A percentile compares a stretch with the other conserved stretches of the same genome.
Evolutionary conservation across 2,113 vertebrate genomes (phyloP).

Genomic region (Camelus dromedarius): DNA sequence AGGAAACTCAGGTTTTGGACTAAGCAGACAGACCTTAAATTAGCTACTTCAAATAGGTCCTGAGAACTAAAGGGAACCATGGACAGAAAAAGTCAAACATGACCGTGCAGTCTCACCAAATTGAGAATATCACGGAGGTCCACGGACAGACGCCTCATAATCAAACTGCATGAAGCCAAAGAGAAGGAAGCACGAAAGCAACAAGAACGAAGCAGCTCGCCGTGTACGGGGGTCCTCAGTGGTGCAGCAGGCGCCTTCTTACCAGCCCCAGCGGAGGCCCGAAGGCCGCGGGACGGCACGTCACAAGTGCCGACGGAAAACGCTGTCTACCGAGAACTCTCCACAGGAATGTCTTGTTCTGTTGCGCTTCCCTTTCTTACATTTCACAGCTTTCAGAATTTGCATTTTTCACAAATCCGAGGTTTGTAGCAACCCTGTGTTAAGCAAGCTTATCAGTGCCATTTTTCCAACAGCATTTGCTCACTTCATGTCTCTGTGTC

Average conservation of each 20-base stretch:
- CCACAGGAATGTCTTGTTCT: too few species aligned
- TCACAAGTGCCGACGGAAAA: neutral
- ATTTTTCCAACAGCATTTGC: too few species aligned
- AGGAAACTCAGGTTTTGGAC: neutral
- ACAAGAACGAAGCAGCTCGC: neutral
- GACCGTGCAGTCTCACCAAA: neutral
- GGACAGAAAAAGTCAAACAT: neutral
- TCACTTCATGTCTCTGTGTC: too few species aligned
- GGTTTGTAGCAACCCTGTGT: neutral
- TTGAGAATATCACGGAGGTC: neutral
- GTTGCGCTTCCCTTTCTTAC: neutral
- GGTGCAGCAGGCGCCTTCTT: neutral
- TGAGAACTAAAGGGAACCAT: neutral
- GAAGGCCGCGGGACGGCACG: neutral
- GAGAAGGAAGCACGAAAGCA: neutral
- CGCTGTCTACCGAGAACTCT: neutral
- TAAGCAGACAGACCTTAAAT: neutral
- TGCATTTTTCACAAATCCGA: neutral
- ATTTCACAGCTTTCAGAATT: neutral
- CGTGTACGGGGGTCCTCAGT: neutral
- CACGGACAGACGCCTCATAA: neutral
- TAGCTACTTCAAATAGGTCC: neutral
- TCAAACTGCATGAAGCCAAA: neutral
- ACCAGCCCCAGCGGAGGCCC: neutral
- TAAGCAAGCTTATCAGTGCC: too few species aligned